Percentiles rank a stretch among this genome's conserved stretches.
Evolutionary conservation across 2,113 vertebrate genomes (phyloP).

Genomic region (Rhynchopsitta pachyrhyncha): DNA sequence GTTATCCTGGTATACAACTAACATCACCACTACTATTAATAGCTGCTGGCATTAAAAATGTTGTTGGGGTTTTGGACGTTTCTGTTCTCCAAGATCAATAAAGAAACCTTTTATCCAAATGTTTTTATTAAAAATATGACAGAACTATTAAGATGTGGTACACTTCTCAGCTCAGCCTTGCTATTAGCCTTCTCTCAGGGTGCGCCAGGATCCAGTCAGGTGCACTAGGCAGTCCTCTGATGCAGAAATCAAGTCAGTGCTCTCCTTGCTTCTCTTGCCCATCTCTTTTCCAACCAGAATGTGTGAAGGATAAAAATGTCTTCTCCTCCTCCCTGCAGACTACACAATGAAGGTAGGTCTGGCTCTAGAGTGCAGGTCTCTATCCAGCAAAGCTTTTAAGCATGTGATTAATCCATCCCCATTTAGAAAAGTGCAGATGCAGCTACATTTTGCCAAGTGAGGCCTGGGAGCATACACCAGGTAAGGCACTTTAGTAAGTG

Average conservation of each 20-base stretch:
- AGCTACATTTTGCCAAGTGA: neutral
- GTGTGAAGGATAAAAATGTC: neutral
- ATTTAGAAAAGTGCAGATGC: neutral
- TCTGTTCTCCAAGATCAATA: neutral
- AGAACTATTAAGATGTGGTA: neutral
- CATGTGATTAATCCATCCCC: neutral
- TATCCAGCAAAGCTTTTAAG: conserved; percentile 59
- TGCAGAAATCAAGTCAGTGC: neutral
- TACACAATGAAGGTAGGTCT: neutral
- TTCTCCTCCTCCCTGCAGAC: neutral
- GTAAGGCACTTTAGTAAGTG: neutral
- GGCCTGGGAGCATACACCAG: neutral
- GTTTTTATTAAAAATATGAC: neutral
- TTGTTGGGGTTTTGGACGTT: neutral
- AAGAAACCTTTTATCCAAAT: neutral
- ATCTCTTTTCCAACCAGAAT: neutral
- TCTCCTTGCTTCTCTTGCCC: neutral
- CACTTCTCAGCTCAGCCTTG: neutral
- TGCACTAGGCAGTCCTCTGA: neutral
- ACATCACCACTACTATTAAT: neutral
- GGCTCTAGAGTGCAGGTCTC: neutral
- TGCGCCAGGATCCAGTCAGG: neutral
- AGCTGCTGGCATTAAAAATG: neutral
- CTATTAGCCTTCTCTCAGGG: neutral
- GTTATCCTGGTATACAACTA: neutral